phyloP scores from a whole-genome alignment of 1,140 invertebrate species.

The Halictus rubicundus region DNA sequence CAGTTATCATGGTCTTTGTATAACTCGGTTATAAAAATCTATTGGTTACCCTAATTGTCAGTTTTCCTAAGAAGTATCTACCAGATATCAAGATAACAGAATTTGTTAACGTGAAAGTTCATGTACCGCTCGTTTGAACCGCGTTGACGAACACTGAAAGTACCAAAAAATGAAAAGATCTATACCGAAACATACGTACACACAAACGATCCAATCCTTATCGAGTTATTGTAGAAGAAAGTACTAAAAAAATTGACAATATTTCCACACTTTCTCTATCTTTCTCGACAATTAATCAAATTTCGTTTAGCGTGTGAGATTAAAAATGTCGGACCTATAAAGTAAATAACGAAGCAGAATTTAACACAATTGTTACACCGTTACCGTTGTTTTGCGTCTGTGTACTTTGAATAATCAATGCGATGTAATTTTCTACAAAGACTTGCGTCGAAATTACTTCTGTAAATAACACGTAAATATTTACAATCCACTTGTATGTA shows the following conservation, averaged over 20 bases:
- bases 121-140: neutral
- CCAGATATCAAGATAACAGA: neutral
- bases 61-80: neutral
- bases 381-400: constrained; percentile 15
- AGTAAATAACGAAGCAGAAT: neutral
- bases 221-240: neutral
- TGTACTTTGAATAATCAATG: constrained; percentile 18
- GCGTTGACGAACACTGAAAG: neutral
- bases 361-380: neutral
- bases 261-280: neutral
- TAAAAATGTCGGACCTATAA: neutral
- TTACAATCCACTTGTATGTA: neutral
- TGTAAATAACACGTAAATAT: constrained; percentile 28
- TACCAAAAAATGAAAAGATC: neutral
- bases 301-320: neutral
- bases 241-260: constrained; percentile 1
- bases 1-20: neutral
- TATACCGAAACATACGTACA: neutral
- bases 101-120: neutral
- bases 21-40: neutral
- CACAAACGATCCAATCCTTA: neutral
- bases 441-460: constrained; percentile 5
- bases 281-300: neutral
- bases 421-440: constrained; percentile 30
- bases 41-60: neutral